Conservation (phyloP, 1,140 invertebrate species). For the Drosophila arizonae region DNA sequence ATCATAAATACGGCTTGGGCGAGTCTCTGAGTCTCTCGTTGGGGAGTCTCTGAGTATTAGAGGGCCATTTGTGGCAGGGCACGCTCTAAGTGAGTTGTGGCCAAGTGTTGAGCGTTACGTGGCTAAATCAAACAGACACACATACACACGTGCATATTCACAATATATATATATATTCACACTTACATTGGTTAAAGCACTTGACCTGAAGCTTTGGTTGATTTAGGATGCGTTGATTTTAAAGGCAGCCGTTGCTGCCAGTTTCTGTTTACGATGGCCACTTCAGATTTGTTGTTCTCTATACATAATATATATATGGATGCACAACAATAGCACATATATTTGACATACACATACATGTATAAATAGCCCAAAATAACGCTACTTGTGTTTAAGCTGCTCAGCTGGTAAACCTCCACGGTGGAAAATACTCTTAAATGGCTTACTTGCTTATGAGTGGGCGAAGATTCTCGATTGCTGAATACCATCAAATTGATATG, state of each 20-base stretch:
- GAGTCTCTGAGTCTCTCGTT: neutral
- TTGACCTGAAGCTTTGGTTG: constrained; percentile 14
- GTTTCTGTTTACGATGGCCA: constrained; percentile 12
- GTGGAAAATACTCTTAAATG: too few relatives aligned
- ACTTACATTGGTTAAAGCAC: constrained; percentile 20
- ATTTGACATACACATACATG: too few relatives aligned
- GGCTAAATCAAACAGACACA: constrained; percentile 64
- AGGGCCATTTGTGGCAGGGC: constrained; percentile 70
- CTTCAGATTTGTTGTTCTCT: neutral
- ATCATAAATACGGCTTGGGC: constrained; percentile 60
- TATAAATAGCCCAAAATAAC: too few relatives aligned
- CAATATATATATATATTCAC: constrained; percentile 18
- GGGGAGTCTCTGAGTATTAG: constrained; percentile 18
- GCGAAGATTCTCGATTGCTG: too few relatives aligned
- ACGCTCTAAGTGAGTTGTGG: constrained; percentile 73
- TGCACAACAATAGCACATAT: constrained; percentile 2
- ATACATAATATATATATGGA: neutral
- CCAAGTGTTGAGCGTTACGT: constrained; percentile 63
- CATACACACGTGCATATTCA: constrained; percentile 27
- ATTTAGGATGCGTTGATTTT: constrained; percentile 17
- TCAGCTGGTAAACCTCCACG: too few relatives aligned
- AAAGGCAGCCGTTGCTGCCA: constrained; percentile 14
- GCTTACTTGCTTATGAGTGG: too few relatives aligned
- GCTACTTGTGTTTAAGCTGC: too few relatives aligned
- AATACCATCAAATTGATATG: too few relatives aligned